phyloP scores from a whole-genome alignment of 2,888 invertebrate genomes.

The Phytoseiulus persimilis region DNA sequence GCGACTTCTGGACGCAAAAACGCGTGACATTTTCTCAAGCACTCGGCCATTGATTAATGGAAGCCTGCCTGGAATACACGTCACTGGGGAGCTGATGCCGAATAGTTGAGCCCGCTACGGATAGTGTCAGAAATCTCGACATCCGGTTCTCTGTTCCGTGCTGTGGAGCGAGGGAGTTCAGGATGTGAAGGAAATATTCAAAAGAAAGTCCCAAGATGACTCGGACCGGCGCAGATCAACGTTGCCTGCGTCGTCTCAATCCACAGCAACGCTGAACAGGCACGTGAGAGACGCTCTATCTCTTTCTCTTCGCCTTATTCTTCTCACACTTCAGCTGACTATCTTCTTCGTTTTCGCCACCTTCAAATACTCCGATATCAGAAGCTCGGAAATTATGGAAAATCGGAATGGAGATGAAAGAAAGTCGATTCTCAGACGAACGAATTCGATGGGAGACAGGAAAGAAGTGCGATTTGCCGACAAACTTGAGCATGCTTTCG shows the following conservation, averaged over 20 bases:
- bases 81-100: too few species aligned
- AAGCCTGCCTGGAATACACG: too few species aligned
- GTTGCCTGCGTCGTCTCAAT: neutral
- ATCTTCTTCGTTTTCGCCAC: neutral
- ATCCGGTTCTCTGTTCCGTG: neutral
- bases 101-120: too few species aligned
- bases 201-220: neutral
- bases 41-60: too few species aligned
- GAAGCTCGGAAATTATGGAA: neutral
- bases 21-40: too few species aligned
- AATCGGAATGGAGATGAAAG: neutral
- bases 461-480: conserved; percentile 31
- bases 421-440: conserved; percentile 8
- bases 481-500: conserved; percentile 19
- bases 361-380: neutral
- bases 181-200: neutral
- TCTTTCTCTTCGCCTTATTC: conserved; percentile 25
- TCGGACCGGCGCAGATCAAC: neutral
- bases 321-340: neutral
- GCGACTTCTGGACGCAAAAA: too few species aligned
- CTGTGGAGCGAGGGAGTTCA: neutral
- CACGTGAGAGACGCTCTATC: neutral
- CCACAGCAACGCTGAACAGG: neutral
- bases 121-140: too few species aligned
- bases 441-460: conserved; percentile 20